Evolutionary conservation across 1,140 invertebrate genomes (phyloP), one percentile per base, ranked within the genome.

Genomic region (Platorchestia sp.): DNA sequence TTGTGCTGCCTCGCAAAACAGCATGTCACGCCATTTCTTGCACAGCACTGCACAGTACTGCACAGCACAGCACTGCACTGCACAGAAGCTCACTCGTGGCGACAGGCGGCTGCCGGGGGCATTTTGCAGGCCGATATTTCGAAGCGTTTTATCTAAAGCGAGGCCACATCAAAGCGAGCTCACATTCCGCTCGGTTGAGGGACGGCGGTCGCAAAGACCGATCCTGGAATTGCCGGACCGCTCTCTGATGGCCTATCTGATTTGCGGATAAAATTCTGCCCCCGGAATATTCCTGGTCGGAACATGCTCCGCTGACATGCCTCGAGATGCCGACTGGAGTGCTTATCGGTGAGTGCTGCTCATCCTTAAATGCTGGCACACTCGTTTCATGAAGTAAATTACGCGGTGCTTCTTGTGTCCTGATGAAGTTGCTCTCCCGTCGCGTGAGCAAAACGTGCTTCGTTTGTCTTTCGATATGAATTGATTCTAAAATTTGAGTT

Each of bases 181-280:
- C 59, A 75, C 59, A 75, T 75, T 75, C 59, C 59, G 59, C 27
- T 42, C 43, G 87, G 87, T 41, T 44, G 87, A 41, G 6, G 41
- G 87, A 89, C 87, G 87, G 43, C 43, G 41, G 87, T 41, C 5
- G 87, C 87, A 89, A 41, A 89, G 87, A 89, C 87, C 87, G 43
- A 89, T 89, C 41, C 87, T 42, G n/a, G 87, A 43, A 89, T 89
- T 89, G 87, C 87, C 42, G n/a, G 87, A 89, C 87, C 87, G 87
- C 87, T 6, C 43, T 41, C 27, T 42, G 87, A 89, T 89, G 87
- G 43, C 87, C 87, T 89, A 89, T 89, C 87, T 89, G 87, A 89
- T 89, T 89, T 89, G 87, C 87, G 87, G 87, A 89, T 89, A 89
- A 89, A 89, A 89, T 89, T 89, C 87, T 89, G 87, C 87, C n/a